Evolutionary conservation across 2,113 vertebrate species (phyloP).

Genomic region (Zosterops pallidus): DNA sequence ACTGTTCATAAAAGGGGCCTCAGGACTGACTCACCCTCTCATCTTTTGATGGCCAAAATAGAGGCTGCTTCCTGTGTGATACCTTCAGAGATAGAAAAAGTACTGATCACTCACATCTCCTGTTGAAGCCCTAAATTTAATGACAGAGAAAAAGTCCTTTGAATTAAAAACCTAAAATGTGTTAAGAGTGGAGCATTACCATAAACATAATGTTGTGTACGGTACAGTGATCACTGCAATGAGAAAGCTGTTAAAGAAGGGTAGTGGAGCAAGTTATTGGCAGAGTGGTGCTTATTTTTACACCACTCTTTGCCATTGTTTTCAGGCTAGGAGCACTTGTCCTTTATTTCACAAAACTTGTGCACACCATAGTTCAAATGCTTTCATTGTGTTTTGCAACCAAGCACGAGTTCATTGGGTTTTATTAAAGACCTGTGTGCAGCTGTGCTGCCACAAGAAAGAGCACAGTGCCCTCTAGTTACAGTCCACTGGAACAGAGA

Average conservation of each 20-base stretch:
- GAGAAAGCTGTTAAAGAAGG: slow-evolving; percentile 37
- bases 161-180: slow-evolving; percentile 33
- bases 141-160: slow-evolving; percentile 27
- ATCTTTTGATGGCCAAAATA: not conserved
- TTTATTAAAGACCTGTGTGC: slow-evolving; percentile 28
- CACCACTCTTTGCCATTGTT: not conserved
- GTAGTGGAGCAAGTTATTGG: slow-evolving; percentile 52
- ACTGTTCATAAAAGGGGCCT: not conserved
- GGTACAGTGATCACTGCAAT: slow-evolving; percentile 23
- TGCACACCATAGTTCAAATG: slow-evolving; percentile 36
- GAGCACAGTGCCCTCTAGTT: slow-evolving; percentile 67
- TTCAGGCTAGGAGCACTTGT: slow-evolving; percentile 41
- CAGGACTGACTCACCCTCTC: not conserved
- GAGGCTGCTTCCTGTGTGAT: not conserved
- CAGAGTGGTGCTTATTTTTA: slow-evolving; percentile 46
- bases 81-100: not conserved
- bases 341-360: slow-evolving; percentile 58
- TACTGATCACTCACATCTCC: not conserved
- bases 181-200: slow-evolving; percentile 8
- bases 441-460: slow-evolving; percentile 27
- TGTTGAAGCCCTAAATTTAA: not conserved
- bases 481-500: not conserved
- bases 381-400: slow-evolving; percentile 46
- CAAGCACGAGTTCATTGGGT: not conserved
- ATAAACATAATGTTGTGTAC: not conserved